These are phyloP conservation scores for Chionis minor DNA, from an alignment of 2,113 vertebrate species.

Conservation along the genomic window DNA sequence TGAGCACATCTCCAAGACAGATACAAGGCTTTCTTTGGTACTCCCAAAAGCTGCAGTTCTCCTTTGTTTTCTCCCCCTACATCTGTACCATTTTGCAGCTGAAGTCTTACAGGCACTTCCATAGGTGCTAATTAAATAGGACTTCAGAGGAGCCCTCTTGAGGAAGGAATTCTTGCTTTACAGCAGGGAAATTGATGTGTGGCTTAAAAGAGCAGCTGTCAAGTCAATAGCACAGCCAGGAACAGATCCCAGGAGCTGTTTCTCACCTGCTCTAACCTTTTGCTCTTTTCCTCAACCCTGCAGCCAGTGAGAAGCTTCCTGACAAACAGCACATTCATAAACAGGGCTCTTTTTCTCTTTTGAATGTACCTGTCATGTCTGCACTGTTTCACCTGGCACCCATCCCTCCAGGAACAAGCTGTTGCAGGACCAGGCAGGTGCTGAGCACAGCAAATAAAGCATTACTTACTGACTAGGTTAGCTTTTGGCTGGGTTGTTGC, in stretches of 20 bases:
- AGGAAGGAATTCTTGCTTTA: background rate
- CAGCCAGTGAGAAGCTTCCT: background rate
- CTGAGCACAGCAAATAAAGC: background rate
- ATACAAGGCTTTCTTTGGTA: background rate
- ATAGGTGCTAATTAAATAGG: background rate
- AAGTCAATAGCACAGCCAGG: background rate
- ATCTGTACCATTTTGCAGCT: background rate
- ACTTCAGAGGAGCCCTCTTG: background rate
- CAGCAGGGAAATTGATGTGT: background rate
- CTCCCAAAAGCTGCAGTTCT: background rate
- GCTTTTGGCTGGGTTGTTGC: background rate
- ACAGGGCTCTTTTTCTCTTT: background rate
- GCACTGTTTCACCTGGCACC: background rate
- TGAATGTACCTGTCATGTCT: background rate
- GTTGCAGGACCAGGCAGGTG: background rate
- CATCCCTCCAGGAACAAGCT: background rate
- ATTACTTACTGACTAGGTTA: background rate
- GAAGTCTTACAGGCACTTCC: background rate
- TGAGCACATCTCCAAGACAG: background rate
- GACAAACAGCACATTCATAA: background rate
- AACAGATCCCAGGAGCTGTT: background rate
- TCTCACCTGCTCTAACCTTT: background rate
- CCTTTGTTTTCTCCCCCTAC: background rate
- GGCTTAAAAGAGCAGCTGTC: background rate
- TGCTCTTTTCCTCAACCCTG: background rate